Evolutionary conservation across 1,140 invertebrate genomes (phyloP).

Genomic region (Drosophila simulans): DNA sequence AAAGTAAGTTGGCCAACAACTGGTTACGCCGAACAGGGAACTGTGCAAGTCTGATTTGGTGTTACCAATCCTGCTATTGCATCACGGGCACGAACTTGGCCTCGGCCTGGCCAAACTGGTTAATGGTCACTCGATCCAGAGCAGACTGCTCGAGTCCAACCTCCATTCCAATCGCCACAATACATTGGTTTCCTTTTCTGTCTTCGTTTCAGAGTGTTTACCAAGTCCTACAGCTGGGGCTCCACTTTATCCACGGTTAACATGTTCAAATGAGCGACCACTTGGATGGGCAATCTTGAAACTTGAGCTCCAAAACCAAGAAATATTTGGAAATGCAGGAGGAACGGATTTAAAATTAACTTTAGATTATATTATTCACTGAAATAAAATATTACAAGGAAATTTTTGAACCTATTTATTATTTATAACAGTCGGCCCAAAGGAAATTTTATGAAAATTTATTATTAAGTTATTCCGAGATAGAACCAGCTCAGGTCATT

Average conservation of each 20-base stretch:
- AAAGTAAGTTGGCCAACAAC: conserved; percentile 86
- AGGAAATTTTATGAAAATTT: too few species aligned
- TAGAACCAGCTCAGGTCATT: not conserved
- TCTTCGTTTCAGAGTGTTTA: conserved; percentile 69
- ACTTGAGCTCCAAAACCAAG: conserved; percentile 6
- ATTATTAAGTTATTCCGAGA: not conserved
- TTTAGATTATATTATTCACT: too few species aligned
- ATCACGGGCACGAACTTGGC: conserved; percentile 71
- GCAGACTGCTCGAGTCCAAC: conserved; percentile 4
- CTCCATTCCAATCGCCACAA: conserved; percentile 19
- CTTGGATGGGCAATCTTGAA: not conserved
- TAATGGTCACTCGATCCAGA: conserved; percentile 13
- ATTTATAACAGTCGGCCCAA: not conserved
- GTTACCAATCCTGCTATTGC: conserved; percentile 55
- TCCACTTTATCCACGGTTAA: conserved; percentile 63
- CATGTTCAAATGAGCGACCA: conserved; percentile 31
- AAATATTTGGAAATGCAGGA: conserved; percentile 1
- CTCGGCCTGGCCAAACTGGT: conserved; percentile 48
- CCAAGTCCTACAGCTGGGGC: conserved; percentile 79
- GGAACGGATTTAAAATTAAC: not conserved
- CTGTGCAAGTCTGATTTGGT: conserved; percentile 68
- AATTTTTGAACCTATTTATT: not conserved
- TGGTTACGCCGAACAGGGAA: conserved; percentile 30
- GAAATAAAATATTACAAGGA: not conserved
- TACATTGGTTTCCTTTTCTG: conserved; percentile 10